Evolutionary conservation across 37 sponge, comb jelly and placozoan genomes (phyloP).

Genomic region (Amphimedon queenslandica): DNA sequence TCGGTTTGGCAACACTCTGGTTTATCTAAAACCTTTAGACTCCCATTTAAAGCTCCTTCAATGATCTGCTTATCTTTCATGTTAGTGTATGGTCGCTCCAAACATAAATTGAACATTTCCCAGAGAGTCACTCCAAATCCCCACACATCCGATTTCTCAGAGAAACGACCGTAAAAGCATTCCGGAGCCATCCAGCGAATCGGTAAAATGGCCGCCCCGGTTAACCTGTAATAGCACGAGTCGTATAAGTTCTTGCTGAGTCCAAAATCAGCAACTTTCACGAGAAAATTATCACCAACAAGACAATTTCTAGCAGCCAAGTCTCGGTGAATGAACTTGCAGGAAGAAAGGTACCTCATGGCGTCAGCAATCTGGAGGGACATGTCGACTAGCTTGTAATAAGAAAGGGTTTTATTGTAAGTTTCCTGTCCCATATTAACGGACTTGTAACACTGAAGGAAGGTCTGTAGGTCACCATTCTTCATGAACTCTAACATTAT

Average conservation of each 20-base stretch:
- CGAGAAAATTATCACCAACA: slow-evolving; percentile 44
- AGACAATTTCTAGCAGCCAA: slow-evolving; percentile 75
- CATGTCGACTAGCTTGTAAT: slow-evolving; percentile 22
- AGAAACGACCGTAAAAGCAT: slow-evolving; percentile 72
- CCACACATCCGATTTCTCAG: slow-evolving; percentile 72
- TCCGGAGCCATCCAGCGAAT: slow-evolving; percentile 77
- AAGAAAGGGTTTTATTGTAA: slow-evolving; percentile 6
- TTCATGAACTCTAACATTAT: slow-evolving; percentile 70
- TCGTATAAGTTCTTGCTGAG: slow-evolving; percentile 66
- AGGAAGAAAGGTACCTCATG: slow-evolving; percentile 56
- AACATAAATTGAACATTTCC: slow-evolving; percentile 62
- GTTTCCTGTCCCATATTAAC: not conserved
- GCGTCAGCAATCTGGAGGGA: slow-evolving; percentile 52
- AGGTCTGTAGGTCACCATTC: slow-evolving; percentile 66
- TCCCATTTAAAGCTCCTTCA: slow-evolving; percentile 29
- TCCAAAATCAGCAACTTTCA: slow-evolving; percentile 75
- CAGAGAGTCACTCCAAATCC: slow-evolving; percentile 74
- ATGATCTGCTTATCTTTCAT: slow-evolving; percentile 57
- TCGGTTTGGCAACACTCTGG: slow-evolving; percentile 31
- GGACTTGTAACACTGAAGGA: slow-evolving; percentile 29
- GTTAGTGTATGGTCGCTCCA: slow-evolving; percentile 42
- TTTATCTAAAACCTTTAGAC: slow-evolving; percentile 7
- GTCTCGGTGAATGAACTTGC: slow-evolving; percentile 61
- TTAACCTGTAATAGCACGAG: slow-evolving; percentile 48
- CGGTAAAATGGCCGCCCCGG: slow-evolving; percentile 44